Conservation (phyloP, 2,888 invertebrate genomes). For the Meiosimyza platycephala region DNA sequence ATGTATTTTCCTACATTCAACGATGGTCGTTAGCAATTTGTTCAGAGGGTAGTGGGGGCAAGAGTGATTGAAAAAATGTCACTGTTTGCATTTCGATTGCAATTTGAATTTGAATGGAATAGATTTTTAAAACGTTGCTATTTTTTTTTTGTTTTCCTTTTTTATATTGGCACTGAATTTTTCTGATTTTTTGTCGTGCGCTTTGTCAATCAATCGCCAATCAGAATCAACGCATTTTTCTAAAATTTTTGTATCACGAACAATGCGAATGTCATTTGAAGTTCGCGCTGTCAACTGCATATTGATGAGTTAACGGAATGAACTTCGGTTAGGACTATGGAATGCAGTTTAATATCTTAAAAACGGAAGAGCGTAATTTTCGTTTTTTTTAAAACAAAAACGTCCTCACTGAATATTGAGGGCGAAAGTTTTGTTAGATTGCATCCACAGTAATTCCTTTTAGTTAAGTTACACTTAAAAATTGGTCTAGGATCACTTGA, state of each 20-base stretch:
- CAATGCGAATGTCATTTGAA: constrained; percentile 35
- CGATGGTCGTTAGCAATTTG: constrained; percentile 26
- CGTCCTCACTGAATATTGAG: too few relatives aligned
- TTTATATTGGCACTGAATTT: not conserved
- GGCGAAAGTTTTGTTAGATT: too few relatives aligned
- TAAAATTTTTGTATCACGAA: constrained; percentile 17
- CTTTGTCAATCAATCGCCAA: too few relatives aligned
- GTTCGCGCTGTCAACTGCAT: constrained; percentile 32
- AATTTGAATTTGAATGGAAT: constrained; percentile 42
- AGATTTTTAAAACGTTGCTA: constrained; percentile 25
- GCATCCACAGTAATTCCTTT: too few relatives aligned
- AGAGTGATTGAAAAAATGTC: not conserved
- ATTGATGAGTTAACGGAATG: constrained; percentile 28
- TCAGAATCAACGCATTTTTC: constrained; percentile 36
- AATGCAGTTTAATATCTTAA: too few relatives aligned
- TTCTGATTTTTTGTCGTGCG: not conserved
- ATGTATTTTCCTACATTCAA: constrained; percentile 14
- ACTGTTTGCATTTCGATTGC: constrained; percentile 36
- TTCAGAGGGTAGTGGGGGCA: not conserved
- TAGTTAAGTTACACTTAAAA: too few relatives aligned
- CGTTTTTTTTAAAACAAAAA: too few relatives aligned
- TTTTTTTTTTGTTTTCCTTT: constrained; percentile 4
- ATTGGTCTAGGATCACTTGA: too few relatives aligned
- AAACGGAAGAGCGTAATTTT: too few relatives aligned
- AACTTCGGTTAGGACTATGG: not conserved